Evolutionary conservation across 2,113 vertebrate species (phyloP).

Genomic region (Ailurus styani): DNA sequence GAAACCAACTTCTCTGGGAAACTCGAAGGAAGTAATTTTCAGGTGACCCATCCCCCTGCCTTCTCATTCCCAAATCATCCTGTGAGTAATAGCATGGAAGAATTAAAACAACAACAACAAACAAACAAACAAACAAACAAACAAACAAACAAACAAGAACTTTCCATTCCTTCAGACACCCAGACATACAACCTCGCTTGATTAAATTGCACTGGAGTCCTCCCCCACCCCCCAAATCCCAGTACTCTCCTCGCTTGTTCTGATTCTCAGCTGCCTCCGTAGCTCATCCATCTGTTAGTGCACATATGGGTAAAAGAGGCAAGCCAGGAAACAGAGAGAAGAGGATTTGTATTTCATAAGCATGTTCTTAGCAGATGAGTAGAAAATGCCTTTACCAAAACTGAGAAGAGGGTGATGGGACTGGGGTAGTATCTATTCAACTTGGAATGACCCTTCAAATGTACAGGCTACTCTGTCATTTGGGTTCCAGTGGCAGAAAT

Average conservation of each 20-base stretch:
- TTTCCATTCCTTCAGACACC: constrained; percentile 23
- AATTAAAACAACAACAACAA: neutral
- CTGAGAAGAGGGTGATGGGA: neutral
- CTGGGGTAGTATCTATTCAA: neutral
- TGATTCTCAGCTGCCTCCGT: constrained; percentile 57
- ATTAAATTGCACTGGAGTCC: neutral
- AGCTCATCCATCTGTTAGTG: constrained; percentile 69
- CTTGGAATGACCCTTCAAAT: constrained; percentile 46
- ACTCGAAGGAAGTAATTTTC: neutral
- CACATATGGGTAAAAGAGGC: constrained; percentile 69
- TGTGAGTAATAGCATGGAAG: neutral
- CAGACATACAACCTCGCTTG: neutral
- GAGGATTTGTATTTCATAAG: constrained; percentile 59
- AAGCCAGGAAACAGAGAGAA: constrained; percentile 65
- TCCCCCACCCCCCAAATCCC: neutral
- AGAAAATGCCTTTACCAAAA: constrained; percentile 47
- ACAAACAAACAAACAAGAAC: neutral
- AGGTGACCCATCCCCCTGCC: neutral
- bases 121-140: neutral
- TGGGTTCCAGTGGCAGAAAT: neutral
- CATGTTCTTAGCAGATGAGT: constrained; percentile 24
- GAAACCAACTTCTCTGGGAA: constrained; percentile 30
- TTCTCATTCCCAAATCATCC: neutral
- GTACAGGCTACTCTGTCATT: neutral
- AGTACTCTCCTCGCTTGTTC: constrained; percentile 41